These are phyloP conservation scores for Capitulum mitella DNA, from an alignment of 2,888 invertebrate genomes.

Conservation along the genomic window DNA sequence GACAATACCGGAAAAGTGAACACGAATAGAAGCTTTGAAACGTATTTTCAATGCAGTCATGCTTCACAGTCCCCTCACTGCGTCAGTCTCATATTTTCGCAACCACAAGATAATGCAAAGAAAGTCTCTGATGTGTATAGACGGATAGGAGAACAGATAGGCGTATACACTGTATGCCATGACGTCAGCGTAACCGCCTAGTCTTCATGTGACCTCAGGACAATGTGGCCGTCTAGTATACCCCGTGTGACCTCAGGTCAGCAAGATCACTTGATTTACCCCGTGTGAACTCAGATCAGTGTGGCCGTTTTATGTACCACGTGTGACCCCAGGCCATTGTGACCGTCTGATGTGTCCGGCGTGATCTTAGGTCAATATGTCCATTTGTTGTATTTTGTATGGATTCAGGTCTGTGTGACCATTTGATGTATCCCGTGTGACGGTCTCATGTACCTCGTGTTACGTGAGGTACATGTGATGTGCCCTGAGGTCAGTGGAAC, in stretches of 20 bases:
- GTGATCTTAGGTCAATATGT: too few relatives aligned
- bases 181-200: not conserved
- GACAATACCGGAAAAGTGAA: too few relatives aligned
- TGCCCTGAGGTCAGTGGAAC: not conserved
- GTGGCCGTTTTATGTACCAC: too few relatives aligned
- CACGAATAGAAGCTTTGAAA: too few relatives aligned
- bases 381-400: too few relatives aligned
- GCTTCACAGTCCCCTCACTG: not conserved
- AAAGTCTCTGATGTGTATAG: not conserved
- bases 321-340: too few relatives aligned
- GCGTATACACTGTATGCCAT: not conserved
- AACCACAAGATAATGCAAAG: not conserved
- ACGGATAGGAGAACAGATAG: not conserved
- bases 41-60: too few relatives aligned
- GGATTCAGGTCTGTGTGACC: too few relatives aligned
- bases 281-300: constrained; percentile 27
- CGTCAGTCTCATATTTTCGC: not conserved
- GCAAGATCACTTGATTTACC: not conserved
- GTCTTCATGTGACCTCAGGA: not conserved
- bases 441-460: too few relatives aligned
- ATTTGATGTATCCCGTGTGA: too few relatives aligned
- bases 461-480: too few relatives aligned
- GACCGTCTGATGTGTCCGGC: too few relatives aligned
- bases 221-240: not conserved
- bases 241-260: not conserved